Conservation (phyloP, 2,797 vertebrate genomes). For the Sebastes itinus region DNA sequence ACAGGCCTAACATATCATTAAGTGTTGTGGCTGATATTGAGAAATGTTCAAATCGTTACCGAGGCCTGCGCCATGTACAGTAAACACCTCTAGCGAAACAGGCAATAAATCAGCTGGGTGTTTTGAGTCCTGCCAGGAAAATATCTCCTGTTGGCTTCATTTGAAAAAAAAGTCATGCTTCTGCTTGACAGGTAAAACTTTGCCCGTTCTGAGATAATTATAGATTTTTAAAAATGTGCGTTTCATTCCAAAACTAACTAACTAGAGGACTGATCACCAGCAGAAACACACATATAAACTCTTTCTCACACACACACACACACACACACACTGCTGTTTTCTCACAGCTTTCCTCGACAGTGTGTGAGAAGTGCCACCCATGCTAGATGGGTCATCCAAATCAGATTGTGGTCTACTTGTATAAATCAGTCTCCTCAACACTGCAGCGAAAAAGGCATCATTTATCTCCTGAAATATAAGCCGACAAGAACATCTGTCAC, state of each 20-base stretch:
- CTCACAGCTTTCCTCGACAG: conserved; percentile 49
- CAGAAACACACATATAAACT: background rate
- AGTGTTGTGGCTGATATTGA: background rate
- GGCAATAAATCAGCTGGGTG: background rate
- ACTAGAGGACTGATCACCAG: background rate
- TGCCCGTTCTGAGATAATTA: background rate
- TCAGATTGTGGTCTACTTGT: conserved; percentile 37
- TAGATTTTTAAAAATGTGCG: background rate
- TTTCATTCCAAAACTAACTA: background rate
- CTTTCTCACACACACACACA: background rate
- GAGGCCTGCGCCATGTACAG: background rate
- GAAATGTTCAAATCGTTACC: conserved; percentile 1
- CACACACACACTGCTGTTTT: conserved; percentile 22
- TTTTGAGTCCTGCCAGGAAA: background rate
- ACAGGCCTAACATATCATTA: background rate
- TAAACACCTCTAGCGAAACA: background rate
- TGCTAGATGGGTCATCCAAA: conserved; percentile 28
- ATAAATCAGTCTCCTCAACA: conserved; percentile 29
- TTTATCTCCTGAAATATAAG: background rate
- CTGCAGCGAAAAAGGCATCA: background rate
- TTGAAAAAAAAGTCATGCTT: background rate
- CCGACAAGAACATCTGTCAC: background rate
- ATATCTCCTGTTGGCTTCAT: background rate
- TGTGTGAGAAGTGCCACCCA: conserved; percentile 66
- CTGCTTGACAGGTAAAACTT: background rate